Percentiles rank a stretch among this genome's conserved stretches.
Conservation (phyloP, 2,113 vertebrate species). For the Neopipo cinnamomea region DNA sequence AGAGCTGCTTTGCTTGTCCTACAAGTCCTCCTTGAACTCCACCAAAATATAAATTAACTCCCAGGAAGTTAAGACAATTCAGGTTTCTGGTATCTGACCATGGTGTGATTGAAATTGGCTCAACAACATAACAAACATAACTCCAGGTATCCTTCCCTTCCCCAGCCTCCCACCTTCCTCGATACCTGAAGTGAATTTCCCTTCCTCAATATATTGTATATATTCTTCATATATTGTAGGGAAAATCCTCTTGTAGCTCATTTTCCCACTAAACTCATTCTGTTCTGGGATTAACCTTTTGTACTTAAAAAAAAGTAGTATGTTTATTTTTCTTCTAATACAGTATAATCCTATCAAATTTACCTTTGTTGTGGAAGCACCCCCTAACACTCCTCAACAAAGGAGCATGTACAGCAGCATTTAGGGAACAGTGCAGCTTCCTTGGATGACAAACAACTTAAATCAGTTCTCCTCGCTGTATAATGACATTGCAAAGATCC, state of each 20-base stretch:
- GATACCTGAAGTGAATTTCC: neutral
- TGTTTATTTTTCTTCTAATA: neutral
- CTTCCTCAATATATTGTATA: neutral
- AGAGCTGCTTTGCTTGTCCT: conserved; percentile 33
- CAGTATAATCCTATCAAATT: neutral
- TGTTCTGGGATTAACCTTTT: neutral
- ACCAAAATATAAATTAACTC: conserved; percentile 21
- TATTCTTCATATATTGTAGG: neutral
- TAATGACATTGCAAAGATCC: neutral
- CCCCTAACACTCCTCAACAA: neutral
- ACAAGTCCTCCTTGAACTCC: conserved; percentile 13
- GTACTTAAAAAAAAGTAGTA: neutral
- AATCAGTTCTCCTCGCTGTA: neutral
- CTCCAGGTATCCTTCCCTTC: neutral
- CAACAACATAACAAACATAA: neutral
- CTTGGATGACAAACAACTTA: neutral
- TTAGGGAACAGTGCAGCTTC: neutral
- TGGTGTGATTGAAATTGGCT: neutral
- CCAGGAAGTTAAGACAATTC: neutral
- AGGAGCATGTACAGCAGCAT: fast-evolving
- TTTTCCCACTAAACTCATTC: neutral
- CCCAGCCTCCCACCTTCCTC: neutral
- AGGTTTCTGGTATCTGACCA: neutral
- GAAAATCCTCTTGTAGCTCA: neutral
- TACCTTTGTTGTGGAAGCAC: neutral